phyloP scores from a whole-genome alignment of 2,888 invertebrate species.

The Electrophaes corylata region DNA sequence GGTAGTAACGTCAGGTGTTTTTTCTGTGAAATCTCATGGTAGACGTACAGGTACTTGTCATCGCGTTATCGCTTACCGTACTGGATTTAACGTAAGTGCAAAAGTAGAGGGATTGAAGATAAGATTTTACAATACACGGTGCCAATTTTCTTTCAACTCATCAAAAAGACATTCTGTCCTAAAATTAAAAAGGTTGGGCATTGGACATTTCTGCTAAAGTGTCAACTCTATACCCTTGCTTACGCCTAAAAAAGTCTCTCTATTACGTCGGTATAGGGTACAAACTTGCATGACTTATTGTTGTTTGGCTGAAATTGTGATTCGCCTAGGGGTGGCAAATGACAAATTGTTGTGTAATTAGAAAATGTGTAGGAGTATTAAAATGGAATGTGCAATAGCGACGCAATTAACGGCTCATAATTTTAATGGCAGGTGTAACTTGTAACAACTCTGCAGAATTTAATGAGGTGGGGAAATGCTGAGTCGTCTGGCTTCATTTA shows the following conservation, averaged over 20 bases:
- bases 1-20: too few relatives aligned
- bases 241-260: not conserved
- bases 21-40: too few relatives aligned
- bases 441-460: conserved; percentile 20
- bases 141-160: not conserved
- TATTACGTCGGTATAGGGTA: conserved; percentile 12
- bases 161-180: not conserved
- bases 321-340: conserved; percentile 35
- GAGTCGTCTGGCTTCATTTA: not conserved
- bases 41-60: too few relatives aligned
- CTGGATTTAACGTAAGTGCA: too few relatives aligned
- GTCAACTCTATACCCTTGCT: conserved; percentile 6
- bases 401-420: conserved; percentile 36
- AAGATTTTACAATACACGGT: not conserved
- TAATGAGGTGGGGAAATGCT: conserved; percentile 19
- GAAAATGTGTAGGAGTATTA: conserved; percentile 40
- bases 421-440: conserved; percentile 35
- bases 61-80: too few relatives aligned
- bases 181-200: conserved; percentile 9
- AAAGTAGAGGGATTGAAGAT: too few relatives aligned
- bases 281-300: conserved; percentile 4
- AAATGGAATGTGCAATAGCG: conserved; percentile 38
- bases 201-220: conserved; percentile 16
- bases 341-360: conserved; percentile 43
- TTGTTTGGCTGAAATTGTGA: conserved; percentile 13